Percentiles rank a stretch among this genome's conserved stretches.
Evolutionary conservation across 2,888 invertebrate species (phyloP).

Genomic region (Lomographa bimaculata): DNA sequence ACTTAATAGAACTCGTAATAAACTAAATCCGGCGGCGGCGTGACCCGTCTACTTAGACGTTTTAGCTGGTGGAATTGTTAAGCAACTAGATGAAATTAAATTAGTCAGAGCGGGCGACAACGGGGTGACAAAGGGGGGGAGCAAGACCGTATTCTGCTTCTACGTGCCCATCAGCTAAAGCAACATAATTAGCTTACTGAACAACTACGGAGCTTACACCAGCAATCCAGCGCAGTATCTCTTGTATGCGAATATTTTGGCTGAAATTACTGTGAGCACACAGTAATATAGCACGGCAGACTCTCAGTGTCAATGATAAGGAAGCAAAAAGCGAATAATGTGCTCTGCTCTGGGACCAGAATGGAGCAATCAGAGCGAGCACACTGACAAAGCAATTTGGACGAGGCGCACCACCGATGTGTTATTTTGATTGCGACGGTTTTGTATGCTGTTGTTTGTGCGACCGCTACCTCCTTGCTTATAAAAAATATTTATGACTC

Average conservation of each 20-base stretch:
- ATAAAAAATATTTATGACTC: slow-evolving; percentile 63
- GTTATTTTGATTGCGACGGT: slow-evolving; percentile 78
- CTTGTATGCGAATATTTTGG: slow-evolving; percentile 12
- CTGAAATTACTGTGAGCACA: slow-evolving; percentile 14
- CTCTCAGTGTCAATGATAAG: slow-evolving; percentile 44
- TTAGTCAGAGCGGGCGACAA: slow-evolving; percentile 56
- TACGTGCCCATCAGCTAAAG: slow-evolving; percentile 40
- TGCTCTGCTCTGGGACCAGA: slow-evolving; percentile 60
- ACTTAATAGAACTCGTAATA: slow-evolving; percentile 67
- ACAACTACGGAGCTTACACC: slow-evolving; percentile 24
- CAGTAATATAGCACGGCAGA: slow-evolving; percentile 14
- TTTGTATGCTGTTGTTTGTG: slow-evolving; percentile 68
- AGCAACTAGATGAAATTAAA: slow-evolving; percentile 66
- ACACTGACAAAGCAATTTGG: slow-evolving; percentile 80
- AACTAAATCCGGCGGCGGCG: slow-evolving; percentile 64
- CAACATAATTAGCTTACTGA: slow-evolving; percentile 36
- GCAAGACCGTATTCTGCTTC: slow-evolving; percentile 34
- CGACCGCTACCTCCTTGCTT: slow-evolving; percentile 56
- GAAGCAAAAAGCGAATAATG: slow-evolving; percentile 53
- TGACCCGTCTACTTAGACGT: slow-evolving; percentile 67
- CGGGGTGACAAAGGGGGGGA: slow-evolving; percentile 31
- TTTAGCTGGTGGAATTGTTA: slow-evolving; percentile 66
- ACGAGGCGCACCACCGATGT: slow-evolving; percentile 67
- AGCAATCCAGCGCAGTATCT: slow-evolving; percentile 1
- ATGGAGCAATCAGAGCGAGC: slow-evolving; percentile 78